Percentiles rank a stretch among this genome's conserved stretches.
These are phyloP conservation scores for Heterotilapia buettikoferi DNA, from an alignment of 2,113 vertebrate genomes.

Conservation along the genomic window DNA sequence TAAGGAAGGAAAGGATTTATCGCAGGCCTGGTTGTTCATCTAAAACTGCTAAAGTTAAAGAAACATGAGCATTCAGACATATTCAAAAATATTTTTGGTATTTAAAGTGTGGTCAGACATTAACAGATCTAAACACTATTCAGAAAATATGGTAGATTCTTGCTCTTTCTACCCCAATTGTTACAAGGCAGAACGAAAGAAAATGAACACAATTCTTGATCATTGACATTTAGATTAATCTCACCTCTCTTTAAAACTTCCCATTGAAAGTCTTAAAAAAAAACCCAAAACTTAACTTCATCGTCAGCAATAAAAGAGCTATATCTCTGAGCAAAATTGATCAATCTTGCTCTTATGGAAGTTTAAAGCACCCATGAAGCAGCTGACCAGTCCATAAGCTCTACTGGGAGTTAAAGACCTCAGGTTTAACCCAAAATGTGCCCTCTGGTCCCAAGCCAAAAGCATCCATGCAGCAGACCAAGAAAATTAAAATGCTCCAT, in stretches of 20 bases:
- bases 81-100: not conserved
- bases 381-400: not conserved
- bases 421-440: not conserved
- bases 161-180: not conserved
- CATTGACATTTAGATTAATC: constrained; percentile 37
- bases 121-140: not conserved
- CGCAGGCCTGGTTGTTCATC: not conserved
- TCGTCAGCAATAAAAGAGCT: not conserved
- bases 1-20: not conserved
- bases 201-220: not conserved
- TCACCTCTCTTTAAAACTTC: not conserved
- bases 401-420: not conserved
- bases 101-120: not conserved
- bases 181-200: not conserved
- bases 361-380: not conserved
- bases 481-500: not conserved
- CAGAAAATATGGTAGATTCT: not conserved
- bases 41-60: not conserved
- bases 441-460: not conserved
- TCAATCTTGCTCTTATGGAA: not conserved
- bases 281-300: not conserved
- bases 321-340: not conserved
- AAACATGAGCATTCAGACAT: not conserved
- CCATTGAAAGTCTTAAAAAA: not conserved
- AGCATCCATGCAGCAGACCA: not conserved